Percentiles rank a stretch among this genome's conserved stretches.
These are phyloP conservation scores for Parazoanthus swiftii DNA, from an alignment of 92 coral and sea anemone genomes.

Conservation along the genomic window DNA sequence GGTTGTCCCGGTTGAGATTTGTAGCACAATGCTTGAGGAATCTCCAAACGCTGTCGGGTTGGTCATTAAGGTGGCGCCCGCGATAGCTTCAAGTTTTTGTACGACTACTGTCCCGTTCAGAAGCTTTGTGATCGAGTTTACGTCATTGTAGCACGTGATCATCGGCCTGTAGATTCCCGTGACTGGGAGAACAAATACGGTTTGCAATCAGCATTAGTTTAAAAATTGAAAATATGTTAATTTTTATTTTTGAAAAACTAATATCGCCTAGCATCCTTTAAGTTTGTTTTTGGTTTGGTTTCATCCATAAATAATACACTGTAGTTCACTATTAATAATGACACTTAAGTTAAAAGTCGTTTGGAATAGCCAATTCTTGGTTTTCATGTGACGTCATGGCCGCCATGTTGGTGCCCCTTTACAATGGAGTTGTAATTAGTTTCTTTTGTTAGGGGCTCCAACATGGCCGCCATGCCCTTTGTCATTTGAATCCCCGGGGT, in stretches of 20 bases:
- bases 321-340: too few relatives aligned
- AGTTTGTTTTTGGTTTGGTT: too few relatives aligned
- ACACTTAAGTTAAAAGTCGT: too few relatives aligned
- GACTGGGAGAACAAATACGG: neutral
- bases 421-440: too few relatives aligned
- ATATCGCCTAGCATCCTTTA: too few relatives aligned
- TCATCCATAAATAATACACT: neutral
- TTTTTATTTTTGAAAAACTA: too few relatives aligned
- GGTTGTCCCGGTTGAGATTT: conserved; percentile 65
- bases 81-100: conserved; percentile 59
- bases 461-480: too few relatives aligned
- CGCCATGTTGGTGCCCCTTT: too few relatives aligned
- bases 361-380: too few relatives aligned
- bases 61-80: conserved; percentile 60
- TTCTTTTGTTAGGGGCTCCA: too few relatives aligned
- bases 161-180: conserved; percentile 73
- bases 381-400: too few relatives aligned
- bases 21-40: conserved; percentile 54
- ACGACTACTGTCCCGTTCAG: conserved; percentile 77
- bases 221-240: neutral
- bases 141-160: conserved; percentile 80
- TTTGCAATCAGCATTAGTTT: neutral
- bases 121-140: conserved; percentile 66
- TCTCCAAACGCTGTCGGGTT: conserved; percentile 59
- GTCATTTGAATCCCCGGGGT: too few relatives aligned